Evolutionary conservation across 2,797 vertebrate genomes (phyloP), one percentile per base, ranked within the genome.

Genomic region (Myotis vivesi): DNA sequence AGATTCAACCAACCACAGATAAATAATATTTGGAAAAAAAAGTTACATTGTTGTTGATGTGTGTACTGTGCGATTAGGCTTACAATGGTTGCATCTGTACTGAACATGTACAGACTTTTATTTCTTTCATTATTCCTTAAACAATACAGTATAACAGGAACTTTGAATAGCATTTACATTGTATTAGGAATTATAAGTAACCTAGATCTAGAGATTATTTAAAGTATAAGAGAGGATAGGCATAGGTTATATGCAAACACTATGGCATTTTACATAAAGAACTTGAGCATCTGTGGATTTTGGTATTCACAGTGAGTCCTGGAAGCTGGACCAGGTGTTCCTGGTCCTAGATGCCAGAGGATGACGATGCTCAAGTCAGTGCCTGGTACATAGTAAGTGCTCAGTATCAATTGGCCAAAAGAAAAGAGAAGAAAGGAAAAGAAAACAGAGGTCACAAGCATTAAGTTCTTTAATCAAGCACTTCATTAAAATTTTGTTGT

Each of bases 401-500:
- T 86, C 8, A 79, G 25, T 33, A 55, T 80, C 80, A 79, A 22
- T 36, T 64, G 62, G 71, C 28, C 16, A 88, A 91, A 92, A 66
- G n/a, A 62, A 87, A 38, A 22, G 23, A 9, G 57, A 66, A 20
- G 8, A 64, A 25, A 84, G n/a, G 8, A 72, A 72, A 86, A n/a
- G 17, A 72, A 82, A 81, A 12, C 3, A 36, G 5, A 44, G 10
- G 41, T 44, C 12, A 20, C 0, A 20, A 57, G 46, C 19, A 73
- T 51, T 49, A 79, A 71, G 13, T 55, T 55, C 8, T 85, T 62
- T 80, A 92, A 82, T 62, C 46, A 95, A 53, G 19, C 2, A 36
- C 5, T 81, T 72, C 69, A 77, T 64, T 87, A 49, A 95, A 95
- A 93, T 79, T 76, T 38, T 89, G 2, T 57, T 93, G 23, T 92